Base-by-base conservation (phyloP, 2,113 vertebrate genomes). In the Steatornis caripensis region DNA sequence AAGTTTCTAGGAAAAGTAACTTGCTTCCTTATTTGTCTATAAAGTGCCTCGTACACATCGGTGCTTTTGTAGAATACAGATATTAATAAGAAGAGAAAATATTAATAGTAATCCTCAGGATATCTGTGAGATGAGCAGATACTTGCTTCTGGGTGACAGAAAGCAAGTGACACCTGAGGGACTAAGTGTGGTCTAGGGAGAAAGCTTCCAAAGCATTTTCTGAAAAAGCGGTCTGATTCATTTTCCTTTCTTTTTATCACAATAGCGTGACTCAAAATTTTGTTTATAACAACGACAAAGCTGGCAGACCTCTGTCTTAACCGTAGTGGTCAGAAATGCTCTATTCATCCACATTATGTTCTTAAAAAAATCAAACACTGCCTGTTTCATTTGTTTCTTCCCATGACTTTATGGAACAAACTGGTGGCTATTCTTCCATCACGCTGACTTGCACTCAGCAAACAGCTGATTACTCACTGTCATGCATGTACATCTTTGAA, bases 381-480 rank as follows among this genome's bases (percentile, higher is more conserved):
- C 17, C 57, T 51, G 39, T 69, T 96, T 89, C 83, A 81, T 92
- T 95, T 94, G 66, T 77, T 94, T 87, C 74, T 96, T 89, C 85
- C 84, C 93, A 87, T 9, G 57, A 82, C 65, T 89, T 77, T 30
- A 89, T 5, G 8, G 78, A 92, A 87, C 66, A 95, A 95, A 91
- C 74, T 0, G 0, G 37, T 48, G 60, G 55, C 80, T 96, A 26
- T 87, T 95, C 92, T 86, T 80, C 53, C 30, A 78, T 91, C 43
- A 21, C 5, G 4, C 78, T 85, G 90, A 87, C 75, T 54, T 65
- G 49, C 8, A n/a, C 61, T 69, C 37, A 53, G 37, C 2, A 13
- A 93, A 78, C 60, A 95, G 71, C 72, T 82, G 83, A 90, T 93
- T 89, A 79, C 70, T 90, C 57, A 82, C 22, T 76, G 82, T 70